Evolutionary conservation across 92 coral and sea anemone species (phyloP).

Genomic region (Isaurus tuberculatus): DNA sequence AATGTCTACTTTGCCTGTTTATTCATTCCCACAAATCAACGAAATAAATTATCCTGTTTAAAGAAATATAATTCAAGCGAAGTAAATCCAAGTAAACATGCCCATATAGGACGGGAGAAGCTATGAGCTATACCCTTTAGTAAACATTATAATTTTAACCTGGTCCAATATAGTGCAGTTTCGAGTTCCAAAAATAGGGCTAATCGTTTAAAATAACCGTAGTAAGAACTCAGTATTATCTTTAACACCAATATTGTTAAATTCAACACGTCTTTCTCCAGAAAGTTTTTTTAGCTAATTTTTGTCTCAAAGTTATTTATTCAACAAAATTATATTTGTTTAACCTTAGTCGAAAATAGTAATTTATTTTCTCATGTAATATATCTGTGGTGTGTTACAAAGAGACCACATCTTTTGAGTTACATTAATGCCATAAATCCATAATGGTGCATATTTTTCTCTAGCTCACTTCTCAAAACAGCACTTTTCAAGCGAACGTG

Average conservation of each 20-base stretch:
- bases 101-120: not conserved
- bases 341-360: not conserved
- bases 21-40: not conserved
- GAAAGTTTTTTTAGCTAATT: not conserved
- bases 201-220: not conserved
- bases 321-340: not conserved
- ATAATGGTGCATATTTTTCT: not conserved
- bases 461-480: not conserved
- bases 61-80: not conserved
- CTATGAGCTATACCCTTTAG: not conserved
- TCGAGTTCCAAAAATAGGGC: conserved; percentile 31
- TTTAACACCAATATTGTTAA: not conserved
- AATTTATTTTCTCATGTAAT: not conserved
- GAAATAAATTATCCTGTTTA: not conserved
- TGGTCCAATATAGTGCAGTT: not conserved
- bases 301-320: not conserved
- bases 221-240: not conserved
- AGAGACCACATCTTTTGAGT: not conserved
- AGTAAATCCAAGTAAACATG: not conserved
- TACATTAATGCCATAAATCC: no score
- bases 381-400: not conserved
- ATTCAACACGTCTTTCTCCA: not conserved
- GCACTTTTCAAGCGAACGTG: not conserved
- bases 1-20: not conserved
- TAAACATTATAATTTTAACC: not conserved